Conservation (phyloP, 2,888 invertebrate species). For the Yponomeuta malinellus region DNA sequence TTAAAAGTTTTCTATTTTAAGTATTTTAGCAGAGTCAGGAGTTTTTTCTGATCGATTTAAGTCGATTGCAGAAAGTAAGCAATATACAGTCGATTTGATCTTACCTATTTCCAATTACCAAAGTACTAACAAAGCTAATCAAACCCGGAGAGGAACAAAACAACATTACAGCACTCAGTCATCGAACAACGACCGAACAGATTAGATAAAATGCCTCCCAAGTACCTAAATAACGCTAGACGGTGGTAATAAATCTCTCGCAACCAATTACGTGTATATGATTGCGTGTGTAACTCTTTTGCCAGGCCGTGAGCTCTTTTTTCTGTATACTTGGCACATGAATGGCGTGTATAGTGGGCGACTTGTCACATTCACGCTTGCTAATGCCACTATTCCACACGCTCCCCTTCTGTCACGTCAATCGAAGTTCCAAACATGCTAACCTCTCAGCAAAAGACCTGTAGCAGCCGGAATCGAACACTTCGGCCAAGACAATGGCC, state of each 20-base stretch:
- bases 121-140: conserved; percentile 20
- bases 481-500: conserved; percentile 37
- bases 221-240: conserved; percentile 45
- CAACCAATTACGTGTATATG: conserved; percentile 45
- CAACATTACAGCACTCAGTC: conserved; percentile 53
- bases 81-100: no score
- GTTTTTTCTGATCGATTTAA: no score
- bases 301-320: background rate
- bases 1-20: no score
- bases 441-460: conserved; percentile 22
- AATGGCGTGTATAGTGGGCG: background rate
- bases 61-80: no score
- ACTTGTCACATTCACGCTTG: no score
- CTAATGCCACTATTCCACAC: no score
- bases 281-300: conserved; percentile 33
- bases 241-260: conserved; percentile 60
- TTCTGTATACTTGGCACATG: background rate
- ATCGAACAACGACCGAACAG: conserved; percentile 53
- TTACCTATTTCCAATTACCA: background rate
- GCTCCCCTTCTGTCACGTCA: no score
- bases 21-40: no score
- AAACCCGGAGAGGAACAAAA: conserved; percentile 34
- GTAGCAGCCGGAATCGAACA: conserved; percentile 33
- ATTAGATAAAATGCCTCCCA: conserved; percentile 56
- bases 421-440: no score